These are phyloP conservation scores for Lucilia cuprina DNA, from an alignment of 1,140 invertebrate species.

Conservation along the genomic window DNA sequence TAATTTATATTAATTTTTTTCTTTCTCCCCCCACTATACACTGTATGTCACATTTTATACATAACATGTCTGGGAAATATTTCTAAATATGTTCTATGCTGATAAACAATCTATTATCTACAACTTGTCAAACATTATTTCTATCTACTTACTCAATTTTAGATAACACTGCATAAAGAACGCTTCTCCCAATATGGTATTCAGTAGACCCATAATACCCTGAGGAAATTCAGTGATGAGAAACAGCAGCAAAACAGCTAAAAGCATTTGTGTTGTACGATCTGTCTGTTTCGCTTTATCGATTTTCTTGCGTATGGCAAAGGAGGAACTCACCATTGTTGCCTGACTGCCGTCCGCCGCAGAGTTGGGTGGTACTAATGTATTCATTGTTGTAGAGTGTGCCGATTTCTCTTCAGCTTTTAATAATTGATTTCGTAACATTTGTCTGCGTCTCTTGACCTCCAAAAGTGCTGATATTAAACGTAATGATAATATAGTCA, in stretches of 20 bases:
- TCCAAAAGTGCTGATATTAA: conserved; percentile 78
- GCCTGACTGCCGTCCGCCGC: background rate
- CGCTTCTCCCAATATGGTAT: conserved; percentile 72
- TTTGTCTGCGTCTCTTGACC: conserved; percentile 76
- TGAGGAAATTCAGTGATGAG: conserved; percentile 87
- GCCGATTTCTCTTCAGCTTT: conserved; percentile 51
- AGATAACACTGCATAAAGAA: conserved; percentile 82
- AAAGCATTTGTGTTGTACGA: conserved; percentile 90
- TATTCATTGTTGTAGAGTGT: background rate
- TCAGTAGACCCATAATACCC: conserved; percentile 83
- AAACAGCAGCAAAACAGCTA: conserved; percentile 90
- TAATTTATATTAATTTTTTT: no score
- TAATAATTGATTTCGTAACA: conserved; percentile 67
- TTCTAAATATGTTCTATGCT: no score
- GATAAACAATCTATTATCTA: no score
- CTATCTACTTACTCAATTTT: conserved; percentile 68
- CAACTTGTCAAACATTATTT: no score
- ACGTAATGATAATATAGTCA: conserved; percentile 80
- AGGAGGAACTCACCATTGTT: conserved; percentile 44
- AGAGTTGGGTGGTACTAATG: conserved; percentile 20
- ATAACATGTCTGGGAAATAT: no score
- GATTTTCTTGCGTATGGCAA: conserved; percentile 62
- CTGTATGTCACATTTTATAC: no score
- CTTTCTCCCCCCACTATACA: no score
- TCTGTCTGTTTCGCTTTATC: conserved; percentile 80